Base-by-base conservation (phyloP, 2,797 vertebrate genomes). In the Apogon talboti region DNA sequence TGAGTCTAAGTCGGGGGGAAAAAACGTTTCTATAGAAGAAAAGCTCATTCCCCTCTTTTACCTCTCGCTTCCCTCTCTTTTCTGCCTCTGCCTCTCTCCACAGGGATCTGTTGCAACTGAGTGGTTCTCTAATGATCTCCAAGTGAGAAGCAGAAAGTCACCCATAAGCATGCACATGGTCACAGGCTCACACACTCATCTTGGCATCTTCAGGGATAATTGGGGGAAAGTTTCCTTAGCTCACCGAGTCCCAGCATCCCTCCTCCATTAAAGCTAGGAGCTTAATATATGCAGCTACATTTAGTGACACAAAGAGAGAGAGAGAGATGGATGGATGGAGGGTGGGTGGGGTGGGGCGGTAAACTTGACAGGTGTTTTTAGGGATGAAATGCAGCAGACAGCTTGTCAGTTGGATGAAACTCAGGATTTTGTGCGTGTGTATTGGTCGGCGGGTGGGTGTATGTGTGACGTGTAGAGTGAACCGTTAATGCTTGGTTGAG, bases 41-140 rank as follows among this genome's bases (percentile, higher is more conserved):
- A 80, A 64, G 42, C 69, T 64, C 3, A 18, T 57, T 71, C 50
- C 56, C 3, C 11, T 57, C 2, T 58, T 78, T 78, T 68, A 71
- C 65, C 67, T 67, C 58, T 74, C 3, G 1, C 61, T 67, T 75
- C 12, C 51, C 54, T 62, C 49, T 41, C 14, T 28, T 51, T 37
- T 50, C 55, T 63, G 42, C 78, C 46, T 68, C 68, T 64, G 69
- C 58, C 15, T 64, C 51, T 55, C 79, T 76, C 74, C 54, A 51
- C 33, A 7, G 81, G 74, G 75, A 82, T 83, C 74, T 84, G 76
- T 81, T 86, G 59, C 69, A 69, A 63, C 74, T 83, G 71, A 86
- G 72, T 69, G 83, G 61, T 70, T 87, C 81, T 81, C 76, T 91
- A 91, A 91, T 86, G 89, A 87, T 85, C 83, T 89, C 85, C 24